Conservation (phyloP, 2,888 invertebrate genomes). For the Ceramica pisi region DNA sequence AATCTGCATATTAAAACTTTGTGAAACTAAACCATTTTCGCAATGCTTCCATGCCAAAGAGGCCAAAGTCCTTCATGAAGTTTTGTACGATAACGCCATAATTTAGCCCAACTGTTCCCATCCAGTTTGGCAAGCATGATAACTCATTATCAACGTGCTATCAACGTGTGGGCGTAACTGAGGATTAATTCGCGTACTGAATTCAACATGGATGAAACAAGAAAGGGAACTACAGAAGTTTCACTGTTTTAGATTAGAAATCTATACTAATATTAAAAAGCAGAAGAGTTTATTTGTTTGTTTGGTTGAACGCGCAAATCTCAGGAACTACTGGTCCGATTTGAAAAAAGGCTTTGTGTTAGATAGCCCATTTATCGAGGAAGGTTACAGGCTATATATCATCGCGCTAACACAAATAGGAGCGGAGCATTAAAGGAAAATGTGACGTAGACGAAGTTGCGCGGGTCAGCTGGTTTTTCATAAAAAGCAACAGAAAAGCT, state of each 20-base stretch:
- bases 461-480: too few species aligned
- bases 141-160: conserved; percentile 50
- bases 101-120: conserved; percentile 21
- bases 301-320: too few species aligned
- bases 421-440: too few species aligned
- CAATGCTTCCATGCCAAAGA: neutral
- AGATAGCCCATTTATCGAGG: too few species aligned
- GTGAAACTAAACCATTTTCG: neutral
- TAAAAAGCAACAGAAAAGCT: too few species aligned
- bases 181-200: conserved; percentile 44
- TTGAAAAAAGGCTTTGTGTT: too few species aligned
- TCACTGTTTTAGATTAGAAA: neutral
- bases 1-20: too few species aligned
- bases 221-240: conserved; percentile 27
- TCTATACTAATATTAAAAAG: too few species aligned
- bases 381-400: too few species aligned
- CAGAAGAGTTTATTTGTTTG: neutral
- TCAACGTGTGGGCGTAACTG: conserved; percentile 40
- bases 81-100: neutral
- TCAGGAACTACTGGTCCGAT: too few species aligned
- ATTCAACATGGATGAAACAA: conserved; percentile 10
- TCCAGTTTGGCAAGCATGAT: conserved; percentile 29
- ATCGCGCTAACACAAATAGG: too few species aligned
- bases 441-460: too few species aligned
- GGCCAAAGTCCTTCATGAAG: neutral